Evolutionary conservation across 2,113 vertebrate species (phyloP).

Genomic region (Tinamus guttatus): DNA sequence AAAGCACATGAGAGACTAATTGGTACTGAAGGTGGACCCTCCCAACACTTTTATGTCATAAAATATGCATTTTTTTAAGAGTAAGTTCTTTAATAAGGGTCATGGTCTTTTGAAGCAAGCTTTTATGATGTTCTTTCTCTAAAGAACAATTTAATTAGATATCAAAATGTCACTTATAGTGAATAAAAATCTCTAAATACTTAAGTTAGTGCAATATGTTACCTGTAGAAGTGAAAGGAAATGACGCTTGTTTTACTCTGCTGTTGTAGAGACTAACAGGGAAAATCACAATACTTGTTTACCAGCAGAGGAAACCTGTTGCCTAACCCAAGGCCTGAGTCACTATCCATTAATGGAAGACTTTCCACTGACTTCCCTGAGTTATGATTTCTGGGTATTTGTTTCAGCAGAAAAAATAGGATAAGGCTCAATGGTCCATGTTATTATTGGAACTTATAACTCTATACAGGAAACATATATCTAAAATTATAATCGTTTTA

Average conservation of each 20-base stretch:
- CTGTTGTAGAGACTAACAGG: not conserved
- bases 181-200: slow-evolving; percentile 41
- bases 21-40: not conserved
- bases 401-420: not conserved
- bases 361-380: not conserved
- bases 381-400: not conserved
- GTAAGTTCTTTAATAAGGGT: slow-evolving; percentile 36
- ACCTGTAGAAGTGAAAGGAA: not conserved
- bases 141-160: slow-evolving; percentile 60
- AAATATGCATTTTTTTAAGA: slow-evolving; percentile 44
- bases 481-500: not conserved
- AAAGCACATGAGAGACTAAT: slow-evolving; percentile 4
- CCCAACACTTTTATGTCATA: not conserved
- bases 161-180: slow-evolving; percentile 56
- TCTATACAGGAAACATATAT: not conserved
- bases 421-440: not conserved
- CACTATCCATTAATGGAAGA: not conserved
- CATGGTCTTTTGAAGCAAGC: slow-evolving; percentile 20
- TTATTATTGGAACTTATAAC: not conserved
- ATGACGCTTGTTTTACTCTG: not conserved
- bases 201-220: not conserved
- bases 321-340: not conserved
- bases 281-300: not conserved
- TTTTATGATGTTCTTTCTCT: slow-evolving; percentile 48
- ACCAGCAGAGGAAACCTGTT: not conserved